Conservation (phyloP, 2,113 vertebrate genomes). For the Nerophis lumbriciformis region DNA sequence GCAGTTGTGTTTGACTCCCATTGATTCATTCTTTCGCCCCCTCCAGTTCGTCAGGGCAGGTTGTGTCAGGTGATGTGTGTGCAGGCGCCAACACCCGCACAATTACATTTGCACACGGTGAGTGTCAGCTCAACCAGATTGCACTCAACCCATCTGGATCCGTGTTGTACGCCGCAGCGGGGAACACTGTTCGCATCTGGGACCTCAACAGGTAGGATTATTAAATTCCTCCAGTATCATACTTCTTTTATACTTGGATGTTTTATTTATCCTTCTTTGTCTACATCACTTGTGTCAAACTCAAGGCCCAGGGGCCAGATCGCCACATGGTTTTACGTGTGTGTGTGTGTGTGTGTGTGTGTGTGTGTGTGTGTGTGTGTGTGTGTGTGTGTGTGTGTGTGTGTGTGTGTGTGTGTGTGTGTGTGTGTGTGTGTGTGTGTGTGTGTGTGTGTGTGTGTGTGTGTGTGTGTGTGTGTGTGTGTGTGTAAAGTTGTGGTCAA, state of each 20-base stretch:
- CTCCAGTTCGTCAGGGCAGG: slow-evolving; percentile 84
- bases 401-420: too few species aligned
- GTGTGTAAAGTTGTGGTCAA: too few species aligned
- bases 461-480: too few species aligned
- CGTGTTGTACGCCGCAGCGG: slow-evolving; percentile 83
- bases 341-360: too few species aligned
- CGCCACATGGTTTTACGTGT: too few species aligned
- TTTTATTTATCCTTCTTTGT: not conserved
- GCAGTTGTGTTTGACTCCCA: not conserved
- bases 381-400: too few species aligned
- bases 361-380: too few species aligned
- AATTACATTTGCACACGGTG: slow-evolving; percentile 83
- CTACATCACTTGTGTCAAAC: too few species aligned
- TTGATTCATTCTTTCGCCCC: not conserved
- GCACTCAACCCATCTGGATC: slow-evolving; percentile 85
- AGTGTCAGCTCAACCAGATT: slow-evolving; percentile 97
- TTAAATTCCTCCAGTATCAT: not conserved
- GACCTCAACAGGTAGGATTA: slow-evolving; percentile 85
- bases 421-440: too few species aligned
- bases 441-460: too few species aligned
- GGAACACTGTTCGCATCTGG: slow-evolving; percentile 89
- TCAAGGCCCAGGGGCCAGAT: too few species aligned
- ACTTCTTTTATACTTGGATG: not conserved
- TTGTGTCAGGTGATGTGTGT: slow-evolving; percentile 86
- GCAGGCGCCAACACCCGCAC: slow-evolving; percentile 80